phyloP scores from a whole-genome alignment of 2,797 vertebrate species.

The Siniperca undulata region DNA sequence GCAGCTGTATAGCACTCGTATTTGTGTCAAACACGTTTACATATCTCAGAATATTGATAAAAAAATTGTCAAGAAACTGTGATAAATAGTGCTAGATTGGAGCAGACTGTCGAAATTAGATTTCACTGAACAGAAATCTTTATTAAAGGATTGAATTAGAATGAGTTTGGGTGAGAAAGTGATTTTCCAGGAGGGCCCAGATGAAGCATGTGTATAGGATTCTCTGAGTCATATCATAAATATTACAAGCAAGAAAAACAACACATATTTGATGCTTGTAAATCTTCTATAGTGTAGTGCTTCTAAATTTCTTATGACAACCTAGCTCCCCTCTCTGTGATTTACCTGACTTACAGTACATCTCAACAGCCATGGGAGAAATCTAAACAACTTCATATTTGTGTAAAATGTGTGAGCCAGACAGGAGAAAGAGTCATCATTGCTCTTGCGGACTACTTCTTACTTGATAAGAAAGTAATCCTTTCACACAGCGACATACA shows the following conservation, averaged over 20 bases:
- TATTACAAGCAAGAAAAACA: slow-evolving; percentile 5
- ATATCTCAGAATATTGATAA: slow-evolving; percentile 1
- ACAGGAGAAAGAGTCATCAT: not conserved
- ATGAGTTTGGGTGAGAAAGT: not conserved
- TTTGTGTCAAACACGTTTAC: not conserved
- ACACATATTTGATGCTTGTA: slow-evolving; percentile 14
- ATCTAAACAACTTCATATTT: slow-evolving; percentile 10
- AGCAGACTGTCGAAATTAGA: not conserved
- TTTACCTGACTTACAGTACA: slow-evolving; percentile 25
- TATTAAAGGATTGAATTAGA: not conserved
- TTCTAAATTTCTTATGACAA: slow-evolving; percentile 27
- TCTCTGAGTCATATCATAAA: slow-evolving; percentile 4
- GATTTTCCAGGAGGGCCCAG: not conserved
- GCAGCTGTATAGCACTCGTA: not conserved
- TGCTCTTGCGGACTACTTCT: slow-evolving; percentile 29
- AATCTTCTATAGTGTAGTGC: slow-evolving; percentile 15
- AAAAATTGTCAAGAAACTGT: not conserved
- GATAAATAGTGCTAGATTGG: not conserved
- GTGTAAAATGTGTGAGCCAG: not conserved
- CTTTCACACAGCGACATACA: slow-evolving; percentile 18
- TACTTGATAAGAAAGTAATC: slow-evolving; percentile 50
- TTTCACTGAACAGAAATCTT: not conserved
- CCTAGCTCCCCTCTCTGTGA: slow-evolving; percentile 4
- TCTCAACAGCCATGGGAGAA: not conserved
- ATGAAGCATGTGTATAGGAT: not conserved